Conservation (phyloP, 1,140 invertebrate species). For the Ceratosolen fusciceps region DNA sequence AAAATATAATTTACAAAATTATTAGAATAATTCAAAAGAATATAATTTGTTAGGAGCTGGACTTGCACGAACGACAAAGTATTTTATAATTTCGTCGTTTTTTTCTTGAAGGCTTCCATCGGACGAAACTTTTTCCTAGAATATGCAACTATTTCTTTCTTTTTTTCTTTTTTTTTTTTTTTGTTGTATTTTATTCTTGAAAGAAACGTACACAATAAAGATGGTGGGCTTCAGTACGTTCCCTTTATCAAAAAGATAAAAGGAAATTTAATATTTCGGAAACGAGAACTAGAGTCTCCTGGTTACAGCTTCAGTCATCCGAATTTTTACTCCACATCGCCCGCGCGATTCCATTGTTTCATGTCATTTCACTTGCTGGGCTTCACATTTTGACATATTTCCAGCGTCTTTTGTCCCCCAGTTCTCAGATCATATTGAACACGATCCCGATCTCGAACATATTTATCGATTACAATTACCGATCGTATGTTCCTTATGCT, state of each 20-base stretch:
- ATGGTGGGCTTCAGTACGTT: neutral
- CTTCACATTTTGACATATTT: neutral
- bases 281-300: neutral
- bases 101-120: too few species aligned
- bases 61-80: too few species aligned
- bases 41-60: too few species aligned
- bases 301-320: conserved; percentile 33
- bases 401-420: neutral
- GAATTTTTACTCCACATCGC: neutral
- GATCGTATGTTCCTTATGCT: conserved; percentile 1
- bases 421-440: too few species aligned
- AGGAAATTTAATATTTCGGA: conserved; percentile 34
- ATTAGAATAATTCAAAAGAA: too few species aligned
- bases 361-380: neutral
- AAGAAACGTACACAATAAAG: neutral
- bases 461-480: conserved; percentile 8
- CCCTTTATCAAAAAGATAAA: conserved; percentile 5
- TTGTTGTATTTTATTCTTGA: too few species aligned
- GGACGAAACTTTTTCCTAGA: neutral
- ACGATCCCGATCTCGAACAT: conserved; percentile 4
- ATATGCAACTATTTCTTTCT: conserved; percentile 27
- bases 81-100: too few species aligned
- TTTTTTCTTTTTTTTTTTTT: too few species aligned
- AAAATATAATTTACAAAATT: too few species aligned
- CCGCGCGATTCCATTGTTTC: conserved; percentile 24